These are phyloP conservation scores for Megaceryle torquata DNA, from an alignment of 2,113 vertebrate genomes.

Conservation along the genomic window DNA sequence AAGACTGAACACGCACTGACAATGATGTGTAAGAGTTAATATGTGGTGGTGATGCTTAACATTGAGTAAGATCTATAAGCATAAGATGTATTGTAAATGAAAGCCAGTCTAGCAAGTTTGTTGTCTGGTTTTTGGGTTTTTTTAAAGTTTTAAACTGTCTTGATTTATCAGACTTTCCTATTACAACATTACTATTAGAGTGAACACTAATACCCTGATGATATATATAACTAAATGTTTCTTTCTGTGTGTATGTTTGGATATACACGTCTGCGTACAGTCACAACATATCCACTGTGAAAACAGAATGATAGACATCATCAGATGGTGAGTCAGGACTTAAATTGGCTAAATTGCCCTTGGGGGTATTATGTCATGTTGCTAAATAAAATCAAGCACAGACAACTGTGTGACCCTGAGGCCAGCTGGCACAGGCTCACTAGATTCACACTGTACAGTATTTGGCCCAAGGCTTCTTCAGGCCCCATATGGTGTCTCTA, in stretches of 20 bases:
- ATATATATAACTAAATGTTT: not conserved
- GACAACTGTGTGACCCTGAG: not conserved
- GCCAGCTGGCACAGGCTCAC: not conserved
- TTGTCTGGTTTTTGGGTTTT: no score
- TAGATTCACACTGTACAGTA: not conserved
- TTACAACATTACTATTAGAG: not conserved
- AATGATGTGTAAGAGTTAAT: not conserved
- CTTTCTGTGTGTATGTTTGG: not conserved
- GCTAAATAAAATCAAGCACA: not conserved
- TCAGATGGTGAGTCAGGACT: not conserved
- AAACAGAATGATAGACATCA: not conserved
- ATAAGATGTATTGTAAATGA: not conserved
- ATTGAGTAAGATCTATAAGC: not conserved
- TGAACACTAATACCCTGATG: not conserved
- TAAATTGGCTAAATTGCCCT: not conserved
- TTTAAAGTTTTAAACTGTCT: not conserved
- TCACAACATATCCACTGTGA: not conserved
- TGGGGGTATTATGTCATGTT: not conserved
- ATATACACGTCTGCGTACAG: not conserved
- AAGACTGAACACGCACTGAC: not conserved
- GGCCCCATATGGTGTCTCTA: not conserved
- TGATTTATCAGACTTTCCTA: not conserved
- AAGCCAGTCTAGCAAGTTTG: not conserved
- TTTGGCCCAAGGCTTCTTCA: not conserved
- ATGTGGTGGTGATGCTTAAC: not conserved